Evolutionary conservation across 2,888 invertebrate genomes (phyloP).

Genomic region (Habrosyne pyritoides): DNA sequence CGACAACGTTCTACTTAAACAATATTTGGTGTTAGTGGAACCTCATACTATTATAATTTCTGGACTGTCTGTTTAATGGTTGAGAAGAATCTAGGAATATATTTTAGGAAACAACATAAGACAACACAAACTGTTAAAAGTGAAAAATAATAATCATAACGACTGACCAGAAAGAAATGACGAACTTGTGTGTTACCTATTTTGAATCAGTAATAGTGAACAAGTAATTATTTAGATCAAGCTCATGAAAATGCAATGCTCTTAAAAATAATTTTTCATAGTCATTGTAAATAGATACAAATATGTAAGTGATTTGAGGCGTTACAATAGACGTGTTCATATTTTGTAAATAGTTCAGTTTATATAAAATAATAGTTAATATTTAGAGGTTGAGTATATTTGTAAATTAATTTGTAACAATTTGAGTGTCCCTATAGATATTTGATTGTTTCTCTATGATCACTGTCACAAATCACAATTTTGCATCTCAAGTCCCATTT

Average conservation of each 20-base stretch:
- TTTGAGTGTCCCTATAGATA: slow-evolving; percentile 76
- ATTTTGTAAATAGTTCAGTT: slow-evolving; percentile 80
- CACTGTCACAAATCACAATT: slow-evolving; percentile 81
- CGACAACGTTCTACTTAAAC: slow-evolving; percentile 9
- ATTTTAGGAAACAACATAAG: not conserved
- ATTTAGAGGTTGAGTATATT: slow-evolving; percentile 78
- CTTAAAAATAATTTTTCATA: slow-evolving; percentile 75
- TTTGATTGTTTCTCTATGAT: slow-evolving; percentile 71
- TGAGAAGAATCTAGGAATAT: slow-evolving; percentile 29
- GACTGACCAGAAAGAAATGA: slow-evolving; percentile 45
- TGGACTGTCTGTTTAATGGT: slow-evolving; percentile 51
- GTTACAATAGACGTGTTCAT: slow-evolving; percentile 67
- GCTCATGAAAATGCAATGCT: slow-evolving; percentile 79
- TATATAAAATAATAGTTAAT: slow-evolving; percentile 69
- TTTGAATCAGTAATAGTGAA: slow-evolving; percentile 58
- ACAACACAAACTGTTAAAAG: slow-evolving; percentile 24
- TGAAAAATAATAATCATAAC: slow-evolving; percentile 30
- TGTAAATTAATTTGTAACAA: slow-evolving; percentile 78
- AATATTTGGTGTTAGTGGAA: not conserved
- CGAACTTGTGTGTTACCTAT: slow-evolving; percentile 39
- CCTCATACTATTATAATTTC: slow-evolving; percentile 29
- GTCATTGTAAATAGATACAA: slow-evolving; percentile 82
- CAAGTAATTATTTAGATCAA: slow-evolving; percentile 78
- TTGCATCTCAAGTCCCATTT: slow-evolving; percentile 70
- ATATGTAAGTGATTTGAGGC: slow-evolving; percentile 68